A percentile compares a stretch with the other conserved stretches of the same genome.
These are phyloP conservation scores for Diaprepes abbreviatus DNA, from an alignment of 2,888 invertebrate species.

Conservation along the genomic window DNA sequence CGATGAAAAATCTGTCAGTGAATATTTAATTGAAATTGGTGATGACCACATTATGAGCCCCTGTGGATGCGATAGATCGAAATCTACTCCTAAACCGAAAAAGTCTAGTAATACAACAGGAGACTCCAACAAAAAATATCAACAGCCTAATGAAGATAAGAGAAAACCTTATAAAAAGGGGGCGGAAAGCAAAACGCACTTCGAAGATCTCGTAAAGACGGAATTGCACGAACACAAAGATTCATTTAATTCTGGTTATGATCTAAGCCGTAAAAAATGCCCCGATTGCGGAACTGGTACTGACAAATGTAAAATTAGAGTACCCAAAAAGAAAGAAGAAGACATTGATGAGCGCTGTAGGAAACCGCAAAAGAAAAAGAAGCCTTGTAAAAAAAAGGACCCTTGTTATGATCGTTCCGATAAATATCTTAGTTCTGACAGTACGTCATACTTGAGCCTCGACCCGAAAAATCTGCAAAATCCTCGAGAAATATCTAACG, in stretches of 20 bases:
- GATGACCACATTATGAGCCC: neutral
- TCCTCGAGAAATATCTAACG: too few relatives aligned
- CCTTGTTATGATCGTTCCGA: conserved; percentile 18
- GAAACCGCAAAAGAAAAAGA: conserved; percentile 16
- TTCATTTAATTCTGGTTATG: neutral
- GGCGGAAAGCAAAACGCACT: neutral
- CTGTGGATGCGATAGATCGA: conserved; percentile 1
- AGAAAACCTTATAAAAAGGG: neutral
- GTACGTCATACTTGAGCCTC: too few relatives aligned
- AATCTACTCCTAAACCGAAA: neutral
- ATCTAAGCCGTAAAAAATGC: conserved; percentile 7
- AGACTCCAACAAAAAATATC: neutral
- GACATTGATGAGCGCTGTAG: neutral
- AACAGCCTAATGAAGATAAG: neutral
- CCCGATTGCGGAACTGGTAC: conserved; percentile 28
- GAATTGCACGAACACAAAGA: neutral
- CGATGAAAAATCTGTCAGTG: too few relatives aligned
- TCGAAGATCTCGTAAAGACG: neutral
- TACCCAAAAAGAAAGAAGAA: neutral
- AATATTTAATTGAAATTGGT: too few relatives aligned
- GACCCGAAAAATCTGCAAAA: too few relatives aligned
- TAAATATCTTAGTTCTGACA: too few relatives aligned
- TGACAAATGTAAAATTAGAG: conserved; percentile 28
- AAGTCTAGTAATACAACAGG: neutral
- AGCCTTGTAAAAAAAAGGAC: conserved; percentile 19